Evolutionary conservation across 2,113 vertebrate species (phyloP).

Genomic region (Xenus cinereus): DNA sequence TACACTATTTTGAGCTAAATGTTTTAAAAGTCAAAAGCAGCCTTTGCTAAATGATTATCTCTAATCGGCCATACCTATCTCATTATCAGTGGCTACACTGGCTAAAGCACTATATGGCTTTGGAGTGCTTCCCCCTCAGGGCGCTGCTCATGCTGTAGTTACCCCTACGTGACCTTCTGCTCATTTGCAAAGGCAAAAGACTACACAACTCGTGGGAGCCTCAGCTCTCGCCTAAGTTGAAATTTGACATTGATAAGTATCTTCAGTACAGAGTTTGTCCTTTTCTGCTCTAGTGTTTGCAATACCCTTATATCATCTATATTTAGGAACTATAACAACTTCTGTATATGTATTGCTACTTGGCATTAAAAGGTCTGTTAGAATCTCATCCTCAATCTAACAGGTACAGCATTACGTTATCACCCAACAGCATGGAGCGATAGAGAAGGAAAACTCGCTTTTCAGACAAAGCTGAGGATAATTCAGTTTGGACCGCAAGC

Average conservation of each 20-base stretch:
- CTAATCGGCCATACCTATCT: background rate
- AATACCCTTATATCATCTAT: background rate
- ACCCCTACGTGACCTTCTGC: background rate
- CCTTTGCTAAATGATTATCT: background rate
- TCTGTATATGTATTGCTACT: rapidly evolving
- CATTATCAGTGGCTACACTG: background rate
- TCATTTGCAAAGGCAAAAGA: background rate
- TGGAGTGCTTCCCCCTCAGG: background rate
- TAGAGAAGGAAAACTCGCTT: background rate
- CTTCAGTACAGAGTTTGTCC: background rate
- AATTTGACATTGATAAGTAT: background rate
- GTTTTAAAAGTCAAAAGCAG: background rate
- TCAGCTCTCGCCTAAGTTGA: background rate
- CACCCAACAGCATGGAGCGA: background rate
- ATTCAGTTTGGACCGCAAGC: background rate
- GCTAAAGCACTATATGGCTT: background rate
- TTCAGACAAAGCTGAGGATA: background rate
- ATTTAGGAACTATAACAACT: background rate
- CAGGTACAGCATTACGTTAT: background rate
- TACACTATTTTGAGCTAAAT: background rate
- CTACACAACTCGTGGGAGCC: background rate
- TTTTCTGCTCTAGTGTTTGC: rapidly evolving
- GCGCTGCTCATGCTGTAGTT: background rate
- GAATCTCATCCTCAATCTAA: background rate
- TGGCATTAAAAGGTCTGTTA: background rate